A percentile compares a stretch with the other conserved stretches of the same genome.
phyloP scores from a whole-genome alignment of 2,888 invertebrate genomes.

The Drosophila crucigera region DNA sequence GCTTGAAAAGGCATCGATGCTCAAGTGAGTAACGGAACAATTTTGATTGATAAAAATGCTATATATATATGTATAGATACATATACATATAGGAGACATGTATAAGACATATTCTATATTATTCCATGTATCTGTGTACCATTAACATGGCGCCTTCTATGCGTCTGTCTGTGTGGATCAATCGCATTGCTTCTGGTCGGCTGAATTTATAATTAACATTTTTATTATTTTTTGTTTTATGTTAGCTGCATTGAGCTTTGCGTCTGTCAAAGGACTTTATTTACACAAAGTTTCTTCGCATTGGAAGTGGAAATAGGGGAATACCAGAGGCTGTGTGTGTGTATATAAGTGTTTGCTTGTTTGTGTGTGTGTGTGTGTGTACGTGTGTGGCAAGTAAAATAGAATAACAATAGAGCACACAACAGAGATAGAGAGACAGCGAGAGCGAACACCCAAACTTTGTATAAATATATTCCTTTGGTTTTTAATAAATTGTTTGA shows the following conservation, averaged over 20 bases:
- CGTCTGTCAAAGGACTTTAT: constrained; percentile 82
- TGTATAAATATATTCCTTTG: constrained; percentile 85
- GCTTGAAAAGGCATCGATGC: constrained; percentile 55
- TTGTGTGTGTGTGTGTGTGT: constrained; percentile 7
- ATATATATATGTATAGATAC: constrained; percentile 20
- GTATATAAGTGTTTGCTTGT: constrained; percentile 7
- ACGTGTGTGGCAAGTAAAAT: constrained; percentile 29
- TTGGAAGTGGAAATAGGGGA: constrained; percentile 45
- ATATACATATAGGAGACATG: constrained; percentile 14
- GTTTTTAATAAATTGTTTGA: constrained; percentile 21
- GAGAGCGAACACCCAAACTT: constrained; percentile 74
- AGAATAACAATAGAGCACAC: constrained; percentile 52
- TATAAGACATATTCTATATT: constrained; percentile 42
- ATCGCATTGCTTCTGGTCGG: constrained; percentile 73
- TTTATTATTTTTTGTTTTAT: constrained; percentile 20
- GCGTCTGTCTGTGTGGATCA: constrained; percentile 75
- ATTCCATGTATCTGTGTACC: constrained; percentile 36
- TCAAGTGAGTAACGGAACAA: constrained; percentile 42
- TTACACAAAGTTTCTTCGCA: constrained; percentile 83
- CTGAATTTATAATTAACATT: constrained; percentile 40
- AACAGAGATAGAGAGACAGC: constrained; percentile 41
- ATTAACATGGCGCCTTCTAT: constrained; percentile 54
- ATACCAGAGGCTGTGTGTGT: constrained; percentile 14
- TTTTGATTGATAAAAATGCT: constrained; percentile 46
- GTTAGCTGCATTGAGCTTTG: constrained; percentile 33